These are phyloP conservation scores for Hoplostethus mediterraneus DNA, from an alignment of 2,797 vertebrate genomes.

Conservation along the genomic window DNA sequence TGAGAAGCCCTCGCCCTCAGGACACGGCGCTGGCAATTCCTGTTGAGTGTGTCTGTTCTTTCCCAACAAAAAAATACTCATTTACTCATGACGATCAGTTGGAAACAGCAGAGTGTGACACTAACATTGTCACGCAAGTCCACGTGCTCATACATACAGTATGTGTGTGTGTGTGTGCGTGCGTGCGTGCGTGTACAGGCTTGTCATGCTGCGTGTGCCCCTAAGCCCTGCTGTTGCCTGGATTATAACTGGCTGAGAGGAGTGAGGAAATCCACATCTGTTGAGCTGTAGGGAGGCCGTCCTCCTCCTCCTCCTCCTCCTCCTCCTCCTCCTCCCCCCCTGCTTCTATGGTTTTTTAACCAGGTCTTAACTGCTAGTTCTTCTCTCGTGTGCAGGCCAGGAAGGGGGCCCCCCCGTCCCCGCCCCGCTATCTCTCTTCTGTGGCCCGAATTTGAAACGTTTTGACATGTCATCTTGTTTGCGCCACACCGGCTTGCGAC, in stretches of 20 bases:
- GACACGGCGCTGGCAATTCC: not conserved
- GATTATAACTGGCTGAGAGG: conserved; percentile 45
- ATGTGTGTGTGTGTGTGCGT: conserved; percentile 11
- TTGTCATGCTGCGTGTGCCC: conserved; percentile 31
- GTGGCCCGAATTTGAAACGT: conserved; percentile 34
- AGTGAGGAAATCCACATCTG: conserved; percentile 67
- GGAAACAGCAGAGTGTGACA: conserved; percentile 20
- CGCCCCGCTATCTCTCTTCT: conserved; percentile 21
- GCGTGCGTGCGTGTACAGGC: conserved; percentile 20
- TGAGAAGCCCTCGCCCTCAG: not conserved
- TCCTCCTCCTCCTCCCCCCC: conserved; percentile 8
- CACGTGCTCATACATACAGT: not conserved
- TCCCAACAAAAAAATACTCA: not conserved
- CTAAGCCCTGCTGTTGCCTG: conserved; percentile 19
- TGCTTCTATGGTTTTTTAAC: conserved; percentile 35
- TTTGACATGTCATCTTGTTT: conserved; percentile 44
- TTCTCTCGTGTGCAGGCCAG: conserved; percentile 27
- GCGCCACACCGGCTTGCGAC: conserved; percentile 38
- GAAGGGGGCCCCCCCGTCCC: conserved; percentile 25
- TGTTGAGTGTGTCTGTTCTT: not conserved
- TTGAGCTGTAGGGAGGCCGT: conserved; percentile 35
- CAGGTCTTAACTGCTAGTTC: conserved; percentile 31
- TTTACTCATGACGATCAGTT: conserved; percentile 8
- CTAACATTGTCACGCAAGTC: not conserved
- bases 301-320: conserved; percentile 11